A percentile compares a stretch with the other conserved stretches of the same genome.
These are phyloP conservation scores for Hexactinellida sp. DNA, from an alignment of 37 sponge, comb jelly and placozoan genomes.

Conservation along the genomic window DNA sequence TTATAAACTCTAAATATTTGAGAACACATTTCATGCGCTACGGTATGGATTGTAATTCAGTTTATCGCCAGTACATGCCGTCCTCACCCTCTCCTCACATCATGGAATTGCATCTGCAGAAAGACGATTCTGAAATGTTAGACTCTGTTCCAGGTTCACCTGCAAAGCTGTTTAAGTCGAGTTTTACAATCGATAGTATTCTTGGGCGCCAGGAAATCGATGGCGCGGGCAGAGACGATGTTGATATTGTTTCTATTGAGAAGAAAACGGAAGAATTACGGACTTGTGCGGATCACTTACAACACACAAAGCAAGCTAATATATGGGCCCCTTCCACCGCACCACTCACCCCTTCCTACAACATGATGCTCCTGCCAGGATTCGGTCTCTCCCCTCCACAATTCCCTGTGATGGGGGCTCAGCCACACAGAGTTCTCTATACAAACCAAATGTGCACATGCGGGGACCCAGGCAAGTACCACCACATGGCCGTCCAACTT, in stretches of 20 bases:
- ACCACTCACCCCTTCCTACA: not conserved
- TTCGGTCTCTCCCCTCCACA: not conserved
- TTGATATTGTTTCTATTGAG: not conserved
- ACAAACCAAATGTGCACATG: constrained; percentile 10
- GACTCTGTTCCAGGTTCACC: not conserved
- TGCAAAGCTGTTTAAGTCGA: not conserved
- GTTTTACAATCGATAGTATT: constrained; percentile 12
- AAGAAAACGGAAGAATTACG: not conserved
- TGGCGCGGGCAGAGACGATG: not conserved
- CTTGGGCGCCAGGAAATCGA: not conserved
- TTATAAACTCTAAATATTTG: too few species aligned
- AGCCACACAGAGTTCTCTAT: constrained; percentile 5
- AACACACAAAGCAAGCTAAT: not conserved
- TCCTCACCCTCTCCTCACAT: not conserved
- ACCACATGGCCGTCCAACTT: not conserved
- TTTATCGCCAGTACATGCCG: not conserved
- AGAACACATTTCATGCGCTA: too few species aligned
- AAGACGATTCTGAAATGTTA: not conserved
- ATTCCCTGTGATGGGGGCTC: not conserved
- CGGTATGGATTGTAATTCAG: not conserved
- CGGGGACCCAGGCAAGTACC: not conserved
- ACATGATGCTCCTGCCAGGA: not conserved
- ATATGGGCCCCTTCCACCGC: not conserved
- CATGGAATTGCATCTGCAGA: not conserved
- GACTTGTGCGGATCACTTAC: not conserved